phyloP scores from a whole-genome alignment of 2,797 vertebrate species.

The Anolis apletophallus region DNA sequence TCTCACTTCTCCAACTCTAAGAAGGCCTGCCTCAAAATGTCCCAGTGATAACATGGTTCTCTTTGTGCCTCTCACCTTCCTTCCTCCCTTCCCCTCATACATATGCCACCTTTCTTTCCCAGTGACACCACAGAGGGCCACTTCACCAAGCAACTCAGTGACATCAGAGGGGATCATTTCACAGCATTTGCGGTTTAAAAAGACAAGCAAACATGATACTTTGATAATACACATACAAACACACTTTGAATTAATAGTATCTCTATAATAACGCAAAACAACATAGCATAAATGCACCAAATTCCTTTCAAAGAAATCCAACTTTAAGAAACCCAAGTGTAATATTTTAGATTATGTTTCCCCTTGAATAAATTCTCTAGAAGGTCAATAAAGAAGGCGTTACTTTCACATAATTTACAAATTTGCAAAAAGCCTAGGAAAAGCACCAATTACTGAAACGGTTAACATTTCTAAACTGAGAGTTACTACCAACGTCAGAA shows the following conservation, averaged over 20 bases:
- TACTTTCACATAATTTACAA: constrained; percentile 45
- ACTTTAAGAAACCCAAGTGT: constrained; percentile 23
- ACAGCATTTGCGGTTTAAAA: too few relatives aligned
- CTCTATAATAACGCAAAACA: constrained; percentile 3
- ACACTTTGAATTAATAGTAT: constrained; percentile 18
- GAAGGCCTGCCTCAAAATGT: too few relatives aligned
- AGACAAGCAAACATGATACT: too few relatives aligned
- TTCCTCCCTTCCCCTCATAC: too few relatives aligned
- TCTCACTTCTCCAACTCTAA: too few relatives aligned
- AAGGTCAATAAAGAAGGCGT: constrained; percentile 49
- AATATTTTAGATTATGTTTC: constrained; percentile 47
- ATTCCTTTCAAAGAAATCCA: constrained; percentile 56
- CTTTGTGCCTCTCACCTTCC: too few relatives aligned
- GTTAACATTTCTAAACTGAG: constrained; percentile 22
- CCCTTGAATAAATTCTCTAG: constrained; percentile 41
- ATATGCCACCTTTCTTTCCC: too few relatives aligned
- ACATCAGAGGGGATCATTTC: too few relatives aligned
- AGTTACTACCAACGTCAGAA: neutral
- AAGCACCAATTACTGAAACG: constrained; percentile 33
- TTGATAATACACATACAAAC: too few relatives aligned
- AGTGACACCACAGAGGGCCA: too few relatives aligned
- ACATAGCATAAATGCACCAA: constrained; percentile 27
- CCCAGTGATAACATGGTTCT: too few relatives aligned
- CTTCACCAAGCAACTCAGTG: too few relatives aligned
- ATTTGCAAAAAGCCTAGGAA: neutral